Base-by-base conservation (phyloP, 2,797 vertebrate species). In the Aythya fuligula region DNA sequence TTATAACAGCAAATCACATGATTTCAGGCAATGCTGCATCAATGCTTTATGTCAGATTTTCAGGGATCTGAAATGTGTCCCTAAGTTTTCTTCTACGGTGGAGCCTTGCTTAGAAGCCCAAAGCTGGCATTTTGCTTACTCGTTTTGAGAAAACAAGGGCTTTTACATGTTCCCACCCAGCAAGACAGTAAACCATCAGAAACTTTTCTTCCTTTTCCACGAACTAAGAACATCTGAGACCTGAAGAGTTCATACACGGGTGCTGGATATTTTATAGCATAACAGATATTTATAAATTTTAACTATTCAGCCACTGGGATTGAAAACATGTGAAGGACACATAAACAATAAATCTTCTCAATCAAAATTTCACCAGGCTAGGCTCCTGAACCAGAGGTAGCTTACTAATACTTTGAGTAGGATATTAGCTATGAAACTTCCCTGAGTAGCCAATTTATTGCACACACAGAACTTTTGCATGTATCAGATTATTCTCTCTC, bases 401-500 rank as follows among this genome's bases (percentile, higher is more conserved):
- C 36, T 75, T 75, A 72, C 65, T 45, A 75, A 5, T 27, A 20
- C 13, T 87, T 87, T 20, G 65, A 90, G 61, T 28, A 77, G 4
- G 53, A 39, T 0, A 8, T 47, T 61, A 78, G 61, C 51, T 9
- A 53, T 7, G 17, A 90, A 96, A 80, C 65, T 92, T 94, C 53
- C 30, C 65, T 1, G 2, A 16, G n/a, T 22, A 80, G 70, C 45
- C 89, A 43, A 12, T 88, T 81, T 92, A 64, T 56, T 65, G 17
- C 60, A 49, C 32, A 72, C 28, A 34, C 19, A 83, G 75, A 96
- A 90, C 84, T 90, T 92, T 32, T 53, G 13, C 69, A 41, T 28
- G 15, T 83, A 80, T 83, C 81, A 77, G 69, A 93, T 89, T 93
- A 92, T 95, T 89, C 93, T 80, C 72, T 67, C 65, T 92, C 75